These are phyloP conservation scores for Eleginops maclovinus DNA, from an alignment of 2,113 vertebrate species.

Conservation along the genomic window DNA sequence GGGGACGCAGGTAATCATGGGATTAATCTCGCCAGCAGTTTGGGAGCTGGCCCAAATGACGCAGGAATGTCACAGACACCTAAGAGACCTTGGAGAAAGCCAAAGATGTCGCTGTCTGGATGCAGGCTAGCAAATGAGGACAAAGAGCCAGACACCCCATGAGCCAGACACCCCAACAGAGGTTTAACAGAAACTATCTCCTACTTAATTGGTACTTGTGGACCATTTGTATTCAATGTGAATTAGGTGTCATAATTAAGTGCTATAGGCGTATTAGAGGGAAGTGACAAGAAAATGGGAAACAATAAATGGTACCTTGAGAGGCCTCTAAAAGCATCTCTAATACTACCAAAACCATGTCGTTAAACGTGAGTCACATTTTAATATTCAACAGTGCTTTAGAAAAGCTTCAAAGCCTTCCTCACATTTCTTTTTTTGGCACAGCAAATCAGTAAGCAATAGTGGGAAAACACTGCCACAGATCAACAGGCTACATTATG, in stretches of 20 bases:
- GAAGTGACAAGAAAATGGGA: not conserved
- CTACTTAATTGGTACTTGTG: not conserved
- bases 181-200: not conserved
- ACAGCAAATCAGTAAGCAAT: not conserved
- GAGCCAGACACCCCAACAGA: not conserved
- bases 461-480: not conserved
- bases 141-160: constrained; percentile 20
- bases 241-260: constrained; percentile 6
- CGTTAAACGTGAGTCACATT: not conserved
- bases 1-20: constrained; percentile 30
- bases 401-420: not conserved
- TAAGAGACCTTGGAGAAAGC: constrained; percentile 6
- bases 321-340: not conserved
- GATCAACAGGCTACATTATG: not conserved
- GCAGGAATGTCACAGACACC: constrained; percentile 59
- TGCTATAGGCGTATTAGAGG: not conserved
- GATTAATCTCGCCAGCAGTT: constrained; percentile 24
- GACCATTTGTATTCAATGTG: not conserved
- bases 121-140: constrained; percentile 9
- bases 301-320: not conserved
- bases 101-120: constrained; percentile 7
- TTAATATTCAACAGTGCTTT: not conserved
- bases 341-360: constrained; percentile 5
- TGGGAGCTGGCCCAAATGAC: constrained; percentile 40
- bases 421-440: not conserved